Percentiles rank a stretch among this genome's conserved stretches.
Conservation (phyloP, 2,888 invertebrate species). For the Microdon myrmicae region DNA sequence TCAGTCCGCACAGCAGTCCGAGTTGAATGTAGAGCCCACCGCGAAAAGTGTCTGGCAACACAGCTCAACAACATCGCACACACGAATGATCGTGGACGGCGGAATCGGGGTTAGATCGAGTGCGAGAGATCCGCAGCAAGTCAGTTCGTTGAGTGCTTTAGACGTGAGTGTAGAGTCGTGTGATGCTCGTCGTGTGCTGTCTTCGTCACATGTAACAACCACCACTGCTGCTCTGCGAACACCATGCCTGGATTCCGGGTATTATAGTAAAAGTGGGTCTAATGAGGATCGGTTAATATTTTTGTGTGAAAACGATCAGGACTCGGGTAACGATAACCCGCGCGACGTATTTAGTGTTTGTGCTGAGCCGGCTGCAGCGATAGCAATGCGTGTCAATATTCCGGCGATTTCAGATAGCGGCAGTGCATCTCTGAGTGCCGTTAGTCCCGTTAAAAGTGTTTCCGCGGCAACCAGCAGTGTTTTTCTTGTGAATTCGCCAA, state of each 20-base stretch:
- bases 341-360: slow-evolving; percentile 37
- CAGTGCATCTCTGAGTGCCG: slow-evolving; percentile 53
- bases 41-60: slow-evolving; percentile 13
- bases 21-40: slow-evolving; percentile 9
- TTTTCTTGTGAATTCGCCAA: slow-evolving; percentile 57
- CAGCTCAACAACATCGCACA: slow-evolving; percentile 39
- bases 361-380: slow-evolving; percentile 56
- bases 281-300: too few relatives aligned
- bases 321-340: too few relatives aligned
- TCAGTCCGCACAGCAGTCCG: too few relatives aligned
- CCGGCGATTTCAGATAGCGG: too few relatives aligned
- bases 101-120: slow-evolving; percentile 36
- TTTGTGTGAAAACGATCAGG: too few relatives aligned
- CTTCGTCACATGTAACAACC: slow-evolving; percentile 16
- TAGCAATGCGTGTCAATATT: too few relatives aligned
- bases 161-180: slow-evolving; percentile 54
- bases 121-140: slow-evolving; percentile 38
- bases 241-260: too few relatives aligned
- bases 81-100: slow-evolving; percentile 26
- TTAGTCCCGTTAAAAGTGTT: slow-evolving; percentile 26
- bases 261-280: too few relatives aligned
- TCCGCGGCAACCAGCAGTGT: slow-evolving; percentile 58
- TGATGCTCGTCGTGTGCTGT: slow-evolving; percentile 24
- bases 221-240: slow-evolving; percentile 25
- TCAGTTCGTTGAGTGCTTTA: slow-evolving; percentile 62